Percentiles rank a stretch among this genome's conserved stretches.
Evolutionary conservation across 2,888 invertebrate species (phyloP).

Genomic region (Drosophila tripunctata): DNA sequence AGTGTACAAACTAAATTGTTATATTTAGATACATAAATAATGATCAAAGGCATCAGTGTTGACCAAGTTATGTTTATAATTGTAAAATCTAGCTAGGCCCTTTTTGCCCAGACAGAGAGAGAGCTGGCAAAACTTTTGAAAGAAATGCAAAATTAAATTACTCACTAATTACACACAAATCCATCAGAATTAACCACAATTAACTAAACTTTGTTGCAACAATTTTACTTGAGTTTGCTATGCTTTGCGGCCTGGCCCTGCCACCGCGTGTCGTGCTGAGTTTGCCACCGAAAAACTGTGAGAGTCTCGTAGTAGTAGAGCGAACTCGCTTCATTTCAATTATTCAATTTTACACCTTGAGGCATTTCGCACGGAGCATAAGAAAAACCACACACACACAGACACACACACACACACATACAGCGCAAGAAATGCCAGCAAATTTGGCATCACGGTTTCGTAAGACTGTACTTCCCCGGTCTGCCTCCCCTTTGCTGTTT

Average conservation of each 20-base stretch:
- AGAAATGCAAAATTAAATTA: conserved; percentile 72
- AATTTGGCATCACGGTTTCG: conserved; percentile 60
- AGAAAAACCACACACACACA: conserved; percentile 33
- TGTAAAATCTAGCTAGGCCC: neutral
- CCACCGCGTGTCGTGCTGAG: conserved; percentile 6
- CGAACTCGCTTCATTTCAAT: conserved; percentile 75
- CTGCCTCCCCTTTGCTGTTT: neutral
- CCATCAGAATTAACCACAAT: conserved; percentile 82
- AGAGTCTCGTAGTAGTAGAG: too few relatives aligned
- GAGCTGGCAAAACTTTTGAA: conserved; percentile 42
- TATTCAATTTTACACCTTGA: conserved; percentile 82
- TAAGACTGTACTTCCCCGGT: conserved; percentile 40
- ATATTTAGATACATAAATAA: neutral
- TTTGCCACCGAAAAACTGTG: too few relatives aligned
- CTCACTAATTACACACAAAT: conserved; percentile 77
- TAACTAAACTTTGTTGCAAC: conserved; percentile 75
- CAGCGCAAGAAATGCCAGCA: conserved; percentile 48
- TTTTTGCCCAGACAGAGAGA: neutral
- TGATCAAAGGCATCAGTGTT: neutral
- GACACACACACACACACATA: conserved; percentile 5
- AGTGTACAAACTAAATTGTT: too few relatives aligned
- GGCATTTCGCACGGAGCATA: conserved; percentile 66
- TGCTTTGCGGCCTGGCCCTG: conserved; percentile 35
- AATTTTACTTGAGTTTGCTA: conserved; percentile 39
- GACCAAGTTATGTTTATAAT: neutral